Base-by-base conservation (phyloP, 2,888 invertebrate genomes). In the Papilio elwesi region DNA sequence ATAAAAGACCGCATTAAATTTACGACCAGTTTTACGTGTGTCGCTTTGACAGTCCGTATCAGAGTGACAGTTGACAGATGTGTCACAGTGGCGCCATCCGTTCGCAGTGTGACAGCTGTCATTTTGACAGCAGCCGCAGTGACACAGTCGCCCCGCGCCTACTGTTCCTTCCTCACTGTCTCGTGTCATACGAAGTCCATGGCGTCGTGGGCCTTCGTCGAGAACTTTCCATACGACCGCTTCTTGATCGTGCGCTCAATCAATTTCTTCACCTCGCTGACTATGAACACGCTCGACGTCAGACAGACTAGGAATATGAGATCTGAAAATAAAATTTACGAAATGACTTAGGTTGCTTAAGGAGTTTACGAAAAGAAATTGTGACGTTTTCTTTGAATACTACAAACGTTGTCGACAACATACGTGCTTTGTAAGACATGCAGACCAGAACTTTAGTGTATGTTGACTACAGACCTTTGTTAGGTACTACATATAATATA, bases 271-370 rank as follows among this genome's bases (percentile, higher is more conserved):
- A 98, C 88, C 92, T 99, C 99, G 75, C 98, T 97, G 73, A 98
- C 97, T 73, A 98, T 94, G 92, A 99, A 98, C 68, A 99, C 99
- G 78, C 98, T 97, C n/a, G 99, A 99, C 36, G 99, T 98, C 74
- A 99, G 95, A 78, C 96, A 95, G 47, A 98, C 95, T 79, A 99
- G 95, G 92, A 99, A 98, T 81, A 98, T 88, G 86, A 99, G 96
- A 95, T 99, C 98, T 98, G 95, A 52, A 95, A 95, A 71, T 70
- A 79, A 71, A 76, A 64, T 11, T 26, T 9, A 48, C 47, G 73
- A 36, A 72, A 49, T 51, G 16, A 59, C 36, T 43, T 43, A 43
- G 6, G 0, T 26, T 26, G 26, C 26, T 4, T 26, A n/a, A 52
- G 47, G 11, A 48, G 8, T 5, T 48, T 7, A 36, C 13, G 43